A percentile compares a stretch with the other conserved stretches of the same genome.
These are phyloP conservation scores for Apeltes quadracus DNA, from an alignment of 2,113 vertebrate species.

Conservation along the genomic window DNA sequence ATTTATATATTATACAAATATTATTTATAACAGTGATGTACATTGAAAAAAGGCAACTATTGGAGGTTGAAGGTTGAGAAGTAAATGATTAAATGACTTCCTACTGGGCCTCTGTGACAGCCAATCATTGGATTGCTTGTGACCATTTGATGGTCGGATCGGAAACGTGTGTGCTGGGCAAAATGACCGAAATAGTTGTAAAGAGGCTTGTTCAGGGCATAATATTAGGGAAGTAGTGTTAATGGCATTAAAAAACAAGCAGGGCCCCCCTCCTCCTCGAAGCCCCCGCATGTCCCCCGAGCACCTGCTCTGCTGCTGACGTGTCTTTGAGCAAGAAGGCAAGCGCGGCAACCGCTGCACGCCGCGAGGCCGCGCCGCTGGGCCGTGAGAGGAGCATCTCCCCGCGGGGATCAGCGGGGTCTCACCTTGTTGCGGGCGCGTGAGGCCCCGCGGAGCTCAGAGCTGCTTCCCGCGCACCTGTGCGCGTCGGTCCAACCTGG, in stretches of 20 bases:
- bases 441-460: not conserved
- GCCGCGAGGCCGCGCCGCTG: constrained; percentile 24
- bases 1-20: not conserved
- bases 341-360: not conserved
- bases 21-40: not conserved
- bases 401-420: constrained; percentile 29
- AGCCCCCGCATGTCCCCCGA: not conserved
- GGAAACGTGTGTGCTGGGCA: not conserved
- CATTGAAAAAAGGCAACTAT: not conserved
- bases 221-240: not conserved
- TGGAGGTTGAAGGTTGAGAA: not conserved
- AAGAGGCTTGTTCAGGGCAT: not conserved
- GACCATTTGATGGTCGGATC: not conserved
- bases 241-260: constrained; percentile 22
- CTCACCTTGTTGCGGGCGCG: constrained; percentile 30
- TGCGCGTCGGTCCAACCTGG: constrained; percentile 30
- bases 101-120: not conserved
- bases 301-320: constrained; percentile 44
- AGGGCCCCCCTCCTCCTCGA: not conserved
- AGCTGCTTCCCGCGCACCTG: constrained; percentile 13
- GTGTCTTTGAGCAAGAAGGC: constrained; percentile 57
- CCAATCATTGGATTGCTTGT: not conserved
- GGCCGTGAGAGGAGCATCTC: constrained; percentile 22
- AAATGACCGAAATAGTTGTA: not conserved
- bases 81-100: not conserved